These are phyloP conservation scores for Syngnathus typhle DNA, from an alignment of 2,113 vertebrate genomes.

Conservation along the genomic window DNA sequence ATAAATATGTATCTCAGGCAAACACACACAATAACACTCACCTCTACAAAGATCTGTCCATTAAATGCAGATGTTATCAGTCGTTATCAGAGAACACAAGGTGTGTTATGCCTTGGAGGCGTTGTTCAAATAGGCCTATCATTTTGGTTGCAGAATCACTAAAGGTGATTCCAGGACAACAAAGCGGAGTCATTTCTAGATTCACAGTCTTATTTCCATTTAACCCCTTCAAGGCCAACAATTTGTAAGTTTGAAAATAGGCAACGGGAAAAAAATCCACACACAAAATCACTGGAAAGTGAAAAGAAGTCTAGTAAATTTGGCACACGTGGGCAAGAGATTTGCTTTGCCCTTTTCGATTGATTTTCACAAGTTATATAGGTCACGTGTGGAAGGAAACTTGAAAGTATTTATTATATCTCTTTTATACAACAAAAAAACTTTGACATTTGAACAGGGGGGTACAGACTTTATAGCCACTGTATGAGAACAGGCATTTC, in stretches of 20 bases:
- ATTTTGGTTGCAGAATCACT: neutral
- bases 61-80: slow-evolving; percentile 3
- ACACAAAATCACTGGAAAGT: neutral
- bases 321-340: neutral
- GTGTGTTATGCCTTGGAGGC: neutral
- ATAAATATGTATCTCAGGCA: slow-evolving; percentile 49
- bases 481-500: neutral
- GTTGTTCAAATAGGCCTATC: neutral
- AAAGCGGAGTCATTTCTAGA: neutral
- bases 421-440: neutral
- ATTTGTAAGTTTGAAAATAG: neutral
- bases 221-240: neutral
- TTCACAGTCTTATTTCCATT: neutral
- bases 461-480: neutral
- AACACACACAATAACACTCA: neutral
- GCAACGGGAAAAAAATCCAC: neutral
- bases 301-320: neutral
- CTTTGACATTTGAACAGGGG: neutral
- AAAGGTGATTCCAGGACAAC: neutral
- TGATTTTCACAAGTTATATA: no score
- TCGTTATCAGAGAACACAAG: neutral
- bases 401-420: no score
- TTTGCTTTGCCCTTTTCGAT: no score
- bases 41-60: neutral
- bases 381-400: no score